Conservation (phyloP, 2,797 vertebrate genomes). For the Sebastes oblongus region DNA sequence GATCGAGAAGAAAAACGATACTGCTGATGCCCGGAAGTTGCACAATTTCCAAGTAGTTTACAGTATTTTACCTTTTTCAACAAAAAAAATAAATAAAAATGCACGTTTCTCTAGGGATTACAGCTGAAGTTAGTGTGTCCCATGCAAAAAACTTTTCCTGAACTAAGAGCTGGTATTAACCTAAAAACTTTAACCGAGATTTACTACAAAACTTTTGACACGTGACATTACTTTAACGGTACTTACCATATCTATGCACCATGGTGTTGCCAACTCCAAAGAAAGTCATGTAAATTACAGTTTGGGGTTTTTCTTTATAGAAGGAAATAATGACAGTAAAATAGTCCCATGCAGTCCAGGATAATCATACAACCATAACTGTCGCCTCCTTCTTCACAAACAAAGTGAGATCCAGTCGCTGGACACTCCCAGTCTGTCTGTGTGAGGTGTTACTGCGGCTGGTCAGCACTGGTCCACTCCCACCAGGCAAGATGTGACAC, state of each 20-base stretch:
- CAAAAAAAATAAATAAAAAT: not conserved
- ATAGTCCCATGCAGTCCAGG: not conserved
- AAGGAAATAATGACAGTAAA: constrained; percentile 7
- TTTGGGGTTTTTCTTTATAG: not conserved
- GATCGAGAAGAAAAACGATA: not conserved
- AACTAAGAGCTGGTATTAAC: constrained; percentile 3
- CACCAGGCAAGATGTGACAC: constrained; percentile 27
- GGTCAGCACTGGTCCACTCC: constrained; percentile 41
- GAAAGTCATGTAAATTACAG: constrained; percentile 32
- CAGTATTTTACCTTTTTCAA: not conserved
- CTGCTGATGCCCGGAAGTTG: constrained; percentile 21
- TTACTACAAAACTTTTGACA: constrained; percentile 8
- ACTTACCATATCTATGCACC: constrained; percentile 86
- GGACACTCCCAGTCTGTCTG: constrained; percentile 33
- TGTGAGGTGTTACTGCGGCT: not conserved
- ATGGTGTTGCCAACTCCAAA: constrained; percentile 60
- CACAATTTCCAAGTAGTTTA: constrained; percentile 4
- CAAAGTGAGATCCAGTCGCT: constrained; percentile 36
- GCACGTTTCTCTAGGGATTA: constrained; percentile 15
- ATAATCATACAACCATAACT: not conserved
- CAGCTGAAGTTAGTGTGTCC: not conserved
- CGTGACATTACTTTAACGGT: constrained; percentile 23
- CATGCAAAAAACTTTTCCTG: not conserved
- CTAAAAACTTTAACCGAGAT: constrained; percentile 8
- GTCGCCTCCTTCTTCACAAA: constrained; percentile 30